phyloP scores from a whole-genome alignment of 2,797 vertebrate species.

The Enteromius paludinosus region DNA sequence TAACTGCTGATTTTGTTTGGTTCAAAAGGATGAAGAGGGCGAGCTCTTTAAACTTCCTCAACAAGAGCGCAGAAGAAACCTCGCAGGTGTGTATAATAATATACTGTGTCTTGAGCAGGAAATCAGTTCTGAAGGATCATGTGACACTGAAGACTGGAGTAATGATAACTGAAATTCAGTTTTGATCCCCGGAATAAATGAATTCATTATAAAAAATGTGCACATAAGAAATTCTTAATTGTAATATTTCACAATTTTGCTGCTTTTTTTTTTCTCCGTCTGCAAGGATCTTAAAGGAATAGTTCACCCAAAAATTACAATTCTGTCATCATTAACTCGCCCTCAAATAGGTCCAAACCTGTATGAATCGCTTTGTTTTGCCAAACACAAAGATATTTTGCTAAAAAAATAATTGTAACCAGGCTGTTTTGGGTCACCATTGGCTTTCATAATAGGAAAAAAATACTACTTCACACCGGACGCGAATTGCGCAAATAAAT shows the following conservation, averaged over 20 bases:
- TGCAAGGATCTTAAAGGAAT: too few species aligned
- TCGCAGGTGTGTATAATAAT: constrained; percentile 75
- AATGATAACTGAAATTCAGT: not conserved
- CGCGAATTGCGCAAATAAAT: too few species aligned
- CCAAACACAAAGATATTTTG: too few species aligned
- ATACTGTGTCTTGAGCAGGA: not conserved
- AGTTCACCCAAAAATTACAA: too few species aligned
- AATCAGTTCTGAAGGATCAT: not conserved
- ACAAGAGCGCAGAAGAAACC: constrained; percentile 85
- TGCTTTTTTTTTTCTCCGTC: not conserved
- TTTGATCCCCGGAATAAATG: not conserved
- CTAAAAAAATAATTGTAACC: too few species aligned
- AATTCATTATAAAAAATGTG: not conserved
- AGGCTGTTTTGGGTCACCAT: too few species aligned
- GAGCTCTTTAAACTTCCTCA: constrained; percentile 91
- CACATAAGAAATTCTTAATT: not conserved
- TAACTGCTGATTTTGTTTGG: not conserved
- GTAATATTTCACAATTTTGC: not conserved
- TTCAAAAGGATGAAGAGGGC: constrained; percentile 87
- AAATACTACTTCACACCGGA: too few species aligned
- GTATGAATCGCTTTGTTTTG: too few species aligned
- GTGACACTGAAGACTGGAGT: not conserved
- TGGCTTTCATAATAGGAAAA: too few species aligned
- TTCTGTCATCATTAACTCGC: too few species aligned
- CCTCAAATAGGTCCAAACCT: too few species aligned